Evolutionary conservation across 1,140 invertebrate species (phyloP), one percentile per base, ranked within the genome.

Genomic region (Drosophila funebris): DNA sequence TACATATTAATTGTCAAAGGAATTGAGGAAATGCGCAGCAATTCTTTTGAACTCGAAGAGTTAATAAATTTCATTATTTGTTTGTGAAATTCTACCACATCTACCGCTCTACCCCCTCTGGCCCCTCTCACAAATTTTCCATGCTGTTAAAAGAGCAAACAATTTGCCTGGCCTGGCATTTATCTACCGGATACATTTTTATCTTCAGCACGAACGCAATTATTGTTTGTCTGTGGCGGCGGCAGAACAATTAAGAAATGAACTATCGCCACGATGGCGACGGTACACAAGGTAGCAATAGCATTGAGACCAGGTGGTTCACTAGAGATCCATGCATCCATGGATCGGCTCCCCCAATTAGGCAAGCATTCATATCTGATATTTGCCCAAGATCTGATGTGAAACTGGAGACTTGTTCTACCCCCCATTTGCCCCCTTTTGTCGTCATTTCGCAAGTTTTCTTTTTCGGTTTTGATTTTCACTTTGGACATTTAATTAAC

Each of bases 151-250:
- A 58, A 63, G 61, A 69, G 66, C 75, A 69, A 73, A 60, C 71
- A 73, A 36, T 62, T 73, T 63, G 54, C 41, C 36, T 57, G 31
- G 48, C 13, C 29, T 53, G 56, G 74, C 78, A 64, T 73, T 82
- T 88, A 87, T 87, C 83, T 79, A 78, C 83, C 83, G 83, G 83
- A 87, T 87, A 88, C 83, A 79, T 88, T 87, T 85, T 88, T 87
- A 87, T 87, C 83, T 87, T 43, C 43, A 50, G 72, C 78, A 62
- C 78, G 73, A 85, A 78, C 64, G 77, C 82, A 87, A 87, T 88
- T 88, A 83, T 88, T 88, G 83, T 82, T 78, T 68, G 78, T 70
- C 37, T 67, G 76, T 20, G 39, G 60, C 75, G 67, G 53, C 69
- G 53, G 64, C 66, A 52, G 73, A 88, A 82, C 82, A 85, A 85